Evolutionary conservation across 2,797 vertebrate genomes (phyloP).

Genomic region (Danio jaintianensis): DNA sequence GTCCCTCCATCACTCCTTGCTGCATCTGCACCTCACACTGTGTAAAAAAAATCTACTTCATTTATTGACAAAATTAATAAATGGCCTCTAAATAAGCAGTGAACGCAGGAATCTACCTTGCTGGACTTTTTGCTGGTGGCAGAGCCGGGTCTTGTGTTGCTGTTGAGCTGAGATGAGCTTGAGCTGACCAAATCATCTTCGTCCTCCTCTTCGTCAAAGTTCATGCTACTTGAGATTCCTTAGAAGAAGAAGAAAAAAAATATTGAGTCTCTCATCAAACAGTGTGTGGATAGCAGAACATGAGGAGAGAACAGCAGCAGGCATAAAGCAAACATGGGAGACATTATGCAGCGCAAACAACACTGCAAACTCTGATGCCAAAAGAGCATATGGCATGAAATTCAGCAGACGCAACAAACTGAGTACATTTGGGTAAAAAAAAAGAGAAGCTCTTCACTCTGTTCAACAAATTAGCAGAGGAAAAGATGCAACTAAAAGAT

Average conservation of each 20-base stretch:
- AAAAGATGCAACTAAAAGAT: neutral
- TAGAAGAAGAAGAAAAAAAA: slow-evolving; percentile 43
- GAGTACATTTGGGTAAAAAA: neutral
- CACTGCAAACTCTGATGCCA: slow-evolving; percentile 30
- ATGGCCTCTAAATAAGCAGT: neutral
- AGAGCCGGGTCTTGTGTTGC: slow-evolving; percentile 94
- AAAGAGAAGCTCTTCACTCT: neutral
- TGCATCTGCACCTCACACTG: neutral
- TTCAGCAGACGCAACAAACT: slow-evolving; percentile 11
- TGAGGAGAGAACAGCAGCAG: slow-evolving; percentile 18
- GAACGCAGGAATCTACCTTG: slow-evolving; percentile 78
- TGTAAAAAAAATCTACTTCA: neutral
- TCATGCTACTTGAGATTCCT: slow-evolving; percentile 99
- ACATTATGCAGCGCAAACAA: slow-evolving; percentile 34
- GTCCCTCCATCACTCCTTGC: neutral
- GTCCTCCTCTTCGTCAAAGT: slow-evolving; percentile 96
- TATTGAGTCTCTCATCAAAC: slow-evolving; percentile 14
- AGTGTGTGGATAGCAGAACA: slow-evolving; percentile 6
- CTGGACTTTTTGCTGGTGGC: slow-evolving; percentile 95
- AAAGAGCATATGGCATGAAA: slow-evolving; percentile 22
- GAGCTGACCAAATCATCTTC: slow-evolving; percentile 97
- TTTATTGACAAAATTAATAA: neutral
- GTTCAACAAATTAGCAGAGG: slow-evolving; percentile 16
- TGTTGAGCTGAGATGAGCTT: slow-evolving; percentile 96
- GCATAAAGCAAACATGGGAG: slow-evolving; percentile 30